These are phyloP conservation scores for Andrena camellia DNA, from an alignment of 2,888 invertebrate genomes.

Conservation along the genomic window DNA sequence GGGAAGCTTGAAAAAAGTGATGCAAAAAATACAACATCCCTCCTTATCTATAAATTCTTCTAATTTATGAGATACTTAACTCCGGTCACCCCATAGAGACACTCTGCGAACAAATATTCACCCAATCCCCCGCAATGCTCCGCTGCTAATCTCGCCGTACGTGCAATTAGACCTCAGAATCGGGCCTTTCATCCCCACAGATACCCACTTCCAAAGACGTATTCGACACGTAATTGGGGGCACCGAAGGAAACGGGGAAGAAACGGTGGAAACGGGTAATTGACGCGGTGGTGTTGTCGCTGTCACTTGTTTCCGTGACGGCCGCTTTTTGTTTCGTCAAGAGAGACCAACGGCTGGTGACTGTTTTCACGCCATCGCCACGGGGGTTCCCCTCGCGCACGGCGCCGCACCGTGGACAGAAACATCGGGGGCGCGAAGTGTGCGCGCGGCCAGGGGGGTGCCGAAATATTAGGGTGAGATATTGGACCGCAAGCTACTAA, in stretches of 20 bases:
- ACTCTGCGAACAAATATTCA: background rate
- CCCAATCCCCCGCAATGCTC: background rate
- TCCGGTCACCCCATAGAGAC: background rate
- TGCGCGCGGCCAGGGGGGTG: constrained; percentile 46
- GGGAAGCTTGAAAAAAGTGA: no score
- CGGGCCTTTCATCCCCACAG: constrained; percentile 7
- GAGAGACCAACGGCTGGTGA: constrained; percentile 61
- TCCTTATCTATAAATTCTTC: no score
- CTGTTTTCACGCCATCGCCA: constrained; percentile 81
- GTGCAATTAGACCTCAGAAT: background rate
- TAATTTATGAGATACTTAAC: no score
- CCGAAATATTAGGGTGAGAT: constrained; percentile 79
- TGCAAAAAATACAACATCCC: no score
- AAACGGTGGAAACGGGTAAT: constrained; percentile 77
- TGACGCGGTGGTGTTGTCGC: constrained; percentile 77
- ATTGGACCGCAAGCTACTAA: constrained; percentile 82
- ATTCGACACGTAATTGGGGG: constrained; percentile 69
- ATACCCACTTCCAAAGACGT: constrained; percentile 12
- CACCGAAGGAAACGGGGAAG: constrained; percentile 45
- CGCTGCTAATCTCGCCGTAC: background rate
- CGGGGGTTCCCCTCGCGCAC: constrained; percentile 75
- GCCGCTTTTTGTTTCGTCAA: constrained; percentile 74
- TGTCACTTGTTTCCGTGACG: constrained; percentile 81
- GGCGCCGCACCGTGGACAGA: constrained; percentile 51
- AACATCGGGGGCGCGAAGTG: constrained; percentile 50